Percentiles rank a stretch among this genome's conserved stretches.
phyloP scores from a whole-genome alignment of 1,140 invertebrate genomes.

The Ostrea edulis region DNA sequence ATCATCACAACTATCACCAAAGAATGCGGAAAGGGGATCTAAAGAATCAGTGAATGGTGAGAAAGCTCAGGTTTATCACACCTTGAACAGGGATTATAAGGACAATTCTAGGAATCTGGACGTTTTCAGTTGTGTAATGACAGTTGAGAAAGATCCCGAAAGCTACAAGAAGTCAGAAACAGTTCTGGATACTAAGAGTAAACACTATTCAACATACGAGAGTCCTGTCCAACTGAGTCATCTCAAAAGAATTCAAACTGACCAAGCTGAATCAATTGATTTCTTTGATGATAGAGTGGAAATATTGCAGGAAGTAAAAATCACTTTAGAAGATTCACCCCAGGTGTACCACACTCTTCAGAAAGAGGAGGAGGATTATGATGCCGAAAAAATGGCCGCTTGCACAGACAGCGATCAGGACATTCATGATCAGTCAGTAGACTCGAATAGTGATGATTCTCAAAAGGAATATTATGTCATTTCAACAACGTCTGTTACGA shows the following conservation, averaged over 20 bases:
- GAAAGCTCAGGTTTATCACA: background rate
- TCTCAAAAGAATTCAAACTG: background rate
- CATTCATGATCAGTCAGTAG: background rate
- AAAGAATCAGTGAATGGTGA: background rate
- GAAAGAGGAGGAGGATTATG: background rate
- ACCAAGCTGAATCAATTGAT: background rate
- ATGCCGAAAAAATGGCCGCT: background rate
- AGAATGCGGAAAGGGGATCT: background rate
- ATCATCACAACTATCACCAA: background rate
- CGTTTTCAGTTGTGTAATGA: background rate
- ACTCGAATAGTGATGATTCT: background rate
- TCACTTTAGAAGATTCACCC: background rate
- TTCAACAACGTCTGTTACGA: background rate
- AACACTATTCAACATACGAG: background rate
- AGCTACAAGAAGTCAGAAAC: background rate
- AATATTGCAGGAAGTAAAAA: background rate
- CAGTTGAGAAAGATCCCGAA: background rate
- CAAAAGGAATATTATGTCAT: background rate
- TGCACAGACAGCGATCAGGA: background rate
- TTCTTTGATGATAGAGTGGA: background rate
- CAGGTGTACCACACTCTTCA: background rate
- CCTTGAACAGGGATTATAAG: background rate
- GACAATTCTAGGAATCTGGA: background rate
- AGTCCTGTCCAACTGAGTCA: background rate
- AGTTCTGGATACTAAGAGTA: background rate